These are phyloP conservation scores for Micropoecilia bifurca DNA, from an alignment of 2,797 vertebrate genomes.

Conservation along the genomic window DNA sequence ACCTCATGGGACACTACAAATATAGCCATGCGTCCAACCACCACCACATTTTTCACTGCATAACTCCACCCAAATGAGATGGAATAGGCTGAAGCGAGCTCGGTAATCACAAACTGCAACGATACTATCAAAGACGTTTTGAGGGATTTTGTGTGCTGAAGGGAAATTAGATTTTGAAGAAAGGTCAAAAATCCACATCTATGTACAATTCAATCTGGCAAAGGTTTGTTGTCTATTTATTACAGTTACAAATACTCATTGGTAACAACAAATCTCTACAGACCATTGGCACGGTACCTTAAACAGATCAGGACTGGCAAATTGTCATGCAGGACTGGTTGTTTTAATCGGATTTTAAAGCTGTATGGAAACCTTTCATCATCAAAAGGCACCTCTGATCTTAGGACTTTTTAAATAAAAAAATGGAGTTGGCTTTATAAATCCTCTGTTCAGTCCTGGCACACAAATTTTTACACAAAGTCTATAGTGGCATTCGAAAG, in stretches of 20 bases:
- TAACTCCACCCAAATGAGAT: slow-evolving; percentile 44
- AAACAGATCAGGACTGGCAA: slow-evolving; percentile 14
- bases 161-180: slow-evolving; percentile 39
- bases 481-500: slow-evolving; percentile 15
- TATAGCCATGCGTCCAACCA: slow-evolving; percentile 47
- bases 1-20: slow-evolving; percentile 44
- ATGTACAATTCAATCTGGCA: slow-evolving; percentile 27
- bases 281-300: slow-evolving; percentile 35
- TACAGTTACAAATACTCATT: slow-evolving; percentile 45
- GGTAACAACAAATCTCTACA: slow-evolving; percentile 46
- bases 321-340: slow-evolving; percentile 25
- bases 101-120: slow-evolving; percentile 17
- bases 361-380: slow-evolving; percentile 47
- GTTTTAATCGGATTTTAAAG: slow-evolving; percentile 54
- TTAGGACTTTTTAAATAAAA: slow-evolving; percentile 39
- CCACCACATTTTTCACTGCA: slow-evolving; percentile 46
- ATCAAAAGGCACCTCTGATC: slow-evolving; percentile 56
- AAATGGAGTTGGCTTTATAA: slow-evolving; percentile 18
- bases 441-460: slow-evolving; percentile 14
- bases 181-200: slow-evolving; percentile 23
- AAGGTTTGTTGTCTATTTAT: slow-evolving; percentile 42
- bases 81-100: slow-evolving; percentile 30
- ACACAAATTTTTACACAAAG: slow-evolving; percentile 22
- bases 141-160: slow-evolving; percentile 24
- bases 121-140: slow-evolving; percentile 24